Percentiles rank a stretch among this genome's conserved stretches.
Conservation (phyloP, 2,113 vertebrate species). For the Alces alces region DNA sequence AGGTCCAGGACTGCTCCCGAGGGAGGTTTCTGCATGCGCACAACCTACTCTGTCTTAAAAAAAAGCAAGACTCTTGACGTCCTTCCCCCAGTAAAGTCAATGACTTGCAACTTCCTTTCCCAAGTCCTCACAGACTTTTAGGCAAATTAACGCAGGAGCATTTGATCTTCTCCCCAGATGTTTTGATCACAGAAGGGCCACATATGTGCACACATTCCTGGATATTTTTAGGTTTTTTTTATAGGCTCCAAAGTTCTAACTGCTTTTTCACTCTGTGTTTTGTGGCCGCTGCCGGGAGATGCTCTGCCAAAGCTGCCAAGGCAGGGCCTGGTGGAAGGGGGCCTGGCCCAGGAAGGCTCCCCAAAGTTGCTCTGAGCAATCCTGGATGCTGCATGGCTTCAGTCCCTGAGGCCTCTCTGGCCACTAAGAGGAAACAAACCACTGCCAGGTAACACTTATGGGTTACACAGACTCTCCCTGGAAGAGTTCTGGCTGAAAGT, state of each 20-base stretch:
- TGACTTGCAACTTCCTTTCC: conserved; percentile 57
- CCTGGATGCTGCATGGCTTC: not conserved
- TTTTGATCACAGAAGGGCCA: conserved; percentile 74
- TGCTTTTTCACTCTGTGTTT: conserved; percentile 70
- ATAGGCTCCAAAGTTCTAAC: conserved; percentile 73
- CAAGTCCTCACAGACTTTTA: conserved; percentile 60
- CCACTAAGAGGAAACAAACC: conserved; percentile 12
- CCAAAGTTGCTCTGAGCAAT: not conserved
- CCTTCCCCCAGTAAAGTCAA: conserved; percentile 19
- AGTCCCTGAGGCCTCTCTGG: not conserved
- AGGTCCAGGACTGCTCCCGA: not conserved
- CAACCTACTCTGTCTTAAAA: conserved; percentile 46
- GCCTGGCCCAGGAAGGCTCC: conserved; percentile 39
- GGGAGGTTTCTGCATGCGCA: conserved; percentile 24
- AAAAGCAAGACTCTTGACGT: conserved; percentile 38
- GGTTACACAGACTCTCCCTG: not conserved
- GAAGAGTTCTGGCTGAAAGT: not conserved
- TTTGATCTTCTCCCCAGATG: conserved; percentile 81
- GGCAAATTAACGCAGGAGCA: conserved; percentile 62
- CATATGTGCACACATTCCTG: conserved; percentile 75
- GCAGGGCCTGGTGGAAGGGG: conserved; percentile 63
- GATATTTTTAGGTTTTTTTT: conserved; percentile 80
- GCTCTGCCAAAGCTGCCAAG: conserved; percentile 48
- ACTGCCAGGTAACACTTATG: not conserved
- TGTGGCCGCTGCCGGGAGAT: conserved; percentile 60